These are phyloP conservation scores for Thamnophis elegans DNA, from an alignment of 2,797 vertebrate genomes.

Conservation along the genomic window DNA sequence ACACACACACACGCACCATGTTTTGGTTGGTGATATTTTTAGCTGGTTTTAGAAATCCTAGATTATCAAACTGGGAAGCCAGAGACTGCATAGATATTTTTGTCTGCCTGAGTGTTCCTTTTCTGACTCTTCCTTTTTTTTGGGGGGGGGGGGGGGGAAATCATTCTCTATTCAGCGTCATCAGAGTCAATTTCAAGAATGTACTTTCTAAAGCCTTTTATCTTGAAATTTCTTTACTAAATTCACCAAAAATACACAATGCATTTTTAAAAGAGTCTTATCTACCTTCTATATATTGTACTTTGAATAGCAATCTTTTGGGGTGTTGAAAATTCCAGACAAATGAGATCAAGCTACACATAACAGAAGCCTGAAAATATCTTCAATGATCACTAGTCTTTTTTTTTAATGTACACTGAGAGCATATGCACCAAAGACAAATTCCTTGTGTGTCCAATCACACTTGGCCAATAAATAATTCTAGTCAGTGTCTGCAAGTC, in stretches of 20 bases:
- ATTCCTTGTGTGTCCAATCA: too few species aligned
- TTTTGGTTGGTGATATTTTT: neutral
- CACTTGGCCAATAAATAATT: too few species aligned
- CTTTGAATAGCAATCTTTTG: neutral
- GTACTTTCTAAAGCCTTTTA: neutral
- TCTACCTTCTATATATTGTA: neutral
- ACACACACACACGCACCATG: neutral
- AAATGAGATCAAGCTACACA: neutral
- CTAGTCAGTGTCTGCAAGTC: neutral
- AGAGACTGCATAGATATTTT: neutral
- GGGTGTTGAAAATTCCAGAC: neutral
- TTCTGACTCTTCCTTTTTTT: neutral
- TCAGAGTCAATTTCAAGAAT: neutral
- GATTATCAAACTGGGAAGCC: neutral
- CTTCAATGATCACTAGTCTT: neutral
- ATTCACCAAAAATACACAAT: neutral
- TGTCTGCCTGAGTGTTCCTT: neutral
- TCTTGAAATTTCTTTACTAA: neutral
- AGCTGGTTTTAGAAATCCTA: neutral
- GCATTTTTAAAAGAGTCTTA: neutral
- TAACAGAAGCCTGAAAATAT: neutral
- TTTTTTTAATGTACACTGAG: too few species aligned
- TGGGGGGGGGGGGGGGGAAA: rapidly evolving
- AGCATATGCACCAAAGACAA: too few species aligned
- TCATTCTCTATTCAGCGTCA: neutral